Evolutionary conservation across 2,888 invertebrate genomes (phyloP).

Genomic region (Palloptera scutellata): DNA sequence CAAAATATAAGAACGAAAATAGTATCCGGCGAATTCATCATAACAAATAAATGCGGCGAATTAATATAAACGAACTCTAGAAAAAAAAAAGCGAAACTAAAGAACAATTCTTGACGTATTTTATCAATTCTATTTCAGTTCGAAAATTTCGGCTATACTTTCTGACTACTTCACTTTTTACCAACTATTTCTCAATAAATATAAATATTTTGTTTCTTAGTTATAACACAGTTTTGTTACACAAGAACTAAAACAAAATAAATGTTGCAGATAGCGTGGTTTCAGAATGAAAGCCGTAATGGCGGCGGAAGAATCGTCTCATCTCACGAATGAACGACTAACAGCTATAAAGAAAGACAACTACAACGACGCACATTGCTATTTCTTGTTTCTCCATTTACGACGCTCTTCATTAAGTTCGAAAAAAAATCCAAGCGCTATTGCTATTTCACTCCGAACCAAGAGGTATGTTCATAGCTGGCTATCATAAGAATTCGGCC

Average conservation of each 20-base stretch:
- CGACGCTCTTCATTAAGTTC: not conserved
- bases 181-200: not conserved
- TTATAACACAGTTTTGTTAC: not conserved
- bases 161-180: not conserved
- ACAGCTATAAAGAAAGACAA: conserved; percentile 34
- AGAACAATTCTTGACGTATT: conserved; percentile 16
- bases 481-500: too few relatives aligned
- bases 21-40: conserved; percentile 49
- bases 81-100: conserved; percentile 46
- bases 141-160: not conserved
- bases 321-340: conserved; percentile 29
- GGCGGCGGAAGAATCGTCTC: conserved; percentile 68
- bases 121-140: not conserved
- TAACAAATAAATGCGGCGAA: conserved; percentile 58
- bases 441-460: conserved; percentile 11
- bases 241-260: conserved; percentile 40
- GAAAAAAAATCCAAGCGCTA: not conserved
- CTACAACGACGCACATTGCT: conserved; percentile 11
- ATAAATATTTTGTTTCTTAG: not conserved
- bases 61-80: conserved; percentile 42
- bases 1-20: conserved; percentile 51
- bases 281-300: conserved; percentile 74
- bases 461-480: too few relatives aligned
- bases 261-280: conserved; percentile 57
- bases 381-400: conserved; percentile 30